Base-by-base conservation (phyloP, 2,888 invertebrate species). In the Xestia xanthographa region DNA sequence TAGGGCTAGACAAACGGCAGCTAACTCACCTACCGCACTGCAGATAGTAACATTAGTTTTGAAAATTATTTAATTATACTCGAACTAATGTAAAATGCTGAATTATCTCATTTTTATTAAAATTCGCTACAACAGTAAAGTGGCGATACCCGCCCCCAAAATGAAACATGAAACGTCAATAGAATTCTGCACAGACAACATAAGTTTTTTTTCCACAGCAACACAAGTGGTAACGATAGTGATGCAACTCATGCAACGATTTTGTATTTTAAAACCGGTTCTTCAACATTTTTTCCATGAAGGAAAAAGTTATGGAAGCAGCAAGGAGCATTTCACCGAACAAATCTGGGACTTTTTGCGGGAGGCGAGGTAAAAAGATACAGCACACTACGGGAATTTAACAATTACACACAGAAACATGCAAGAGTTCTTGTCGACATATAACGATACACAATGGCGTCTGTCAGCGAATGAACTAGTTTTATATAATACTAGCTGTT, bases 101-200 rank as follows among this genome's bases (percentile, higher is more conserved):
- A 86, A 77, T 88, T 90, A 84, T 87, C 87, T 89, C 93, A 94
- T 94, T 92, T 92, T 93, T 79, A 66, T 80, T 86, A 87, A 83
- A 90, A 85, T 79, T 79, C 74, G 75, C 87, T 89, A 87, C 86
- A 85, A 88, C 87, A 88, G 84, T 89, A 79, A 88, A 90, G 90
- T 93, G 79, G 88, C 90, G 91, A 93, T 91, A 94, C 92, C 95
- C 95, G 95, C 95, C 95, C 95, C 95, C 95, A 94, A 95, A 93
- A 92, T 87, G 93, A 94, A 94, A 95, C 94, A 92, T 87, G 93
- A 94, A 94, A 95, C 94, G 94, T 94, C 85, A 83, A 83, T 83
- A 85, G 70, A 73, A 67, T 70, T 67, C 29, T 26, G 29, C 53
- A 82, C 75, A 86, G 87, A 79, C 67, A 56, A 63, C 12, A 8